Evolutionary conservation across 2,113 vertebrate genomes (phyloP).

Genomic region (Oreochromis niloticus): DNA sequence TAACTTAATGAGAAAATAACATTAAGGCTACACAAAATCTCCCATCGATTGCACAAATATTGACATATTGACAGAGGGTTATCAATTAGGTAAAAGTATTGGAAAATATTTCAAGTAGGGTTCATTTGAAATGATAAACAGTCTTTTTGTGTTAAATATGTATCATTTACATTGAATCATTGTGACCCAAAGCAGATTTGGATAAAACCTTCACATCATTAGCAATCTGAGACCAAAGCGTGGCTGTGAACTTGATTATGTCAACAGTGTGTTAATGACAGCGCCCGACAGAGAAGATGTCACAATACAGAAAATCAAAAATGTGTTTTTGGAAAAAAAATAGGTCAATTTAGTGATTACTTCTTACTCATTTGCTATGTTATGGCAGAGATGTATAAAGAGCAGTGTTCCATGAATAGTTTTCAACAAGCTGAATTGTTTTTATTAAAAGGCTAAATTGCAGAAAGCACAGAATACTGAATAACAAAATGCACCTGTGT

Average conservation of each 20-base stretch:
- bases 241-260: background rate
- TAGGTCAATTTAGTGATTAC: background rate
- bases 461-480: background rate
- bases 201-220: background rate
- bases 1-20: background rate
- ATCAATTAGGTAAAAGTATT: constrained; percentile 31
- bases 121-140: background rate
- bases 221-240: background rate
- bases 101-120: background rate
- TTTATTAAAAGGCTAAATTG: background rate
- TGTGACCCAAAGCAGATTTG: constrained; percentile 20
- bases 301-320: background rate
- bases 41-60: constrained; percentile 11
- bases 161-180: background rate
- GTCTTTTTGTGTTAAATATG: background rate
- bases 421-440: background rate
- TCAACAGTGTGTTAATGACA: background rate
- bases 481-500: background rate
- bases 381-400: background rate
- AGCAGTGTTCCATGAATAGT: background rate
- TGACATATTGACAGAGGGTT: background rate
- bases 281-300: background rate
- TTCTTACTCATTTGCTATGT: background rate
- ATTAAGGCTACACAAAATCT: constrained; percentile 8
- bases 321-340: background rate